Evolutionary conservation across 2,888 invertebrate genomes (phyloP), one percentile per base, ranked within the genome.

Genomic region (Minunthozetes semirufus): DNA sequence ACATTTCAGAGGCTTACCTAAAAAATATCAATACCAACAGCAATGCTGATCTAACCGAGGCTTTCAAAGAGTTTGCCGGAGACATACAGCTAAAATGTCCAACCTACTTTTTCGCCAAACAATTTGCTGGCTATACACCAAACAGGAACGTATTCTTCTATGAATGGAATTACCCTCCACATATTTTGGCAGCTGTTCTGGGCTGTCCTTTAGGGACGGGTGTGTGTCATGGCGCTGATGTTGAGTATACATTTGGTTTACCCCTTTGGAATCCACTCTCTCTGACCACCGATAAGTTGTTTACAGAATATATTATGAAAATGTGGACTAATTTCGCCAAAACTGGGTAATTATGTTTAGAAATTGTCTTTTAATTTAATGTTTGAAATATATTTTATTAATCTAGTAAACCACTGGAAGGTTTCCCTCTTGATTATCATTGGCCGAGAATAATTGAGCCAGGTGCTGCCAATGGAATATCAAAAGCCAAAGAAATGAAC

Each of bases 261-360:
- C 38, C 46, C 5, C 13, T n/a, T 19, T 11, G 13, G 13, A 5
- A 15, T 6, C 22, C 56, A 9, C 4, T n/a, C 3, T 19, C 19
- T n/a, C 4, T 8, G 4, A 9, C 22, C 68, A n/a, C 11, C 11
- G 29, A 50, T 38, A 17, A 29, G 11, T 1, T 70, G 27, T 53
- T 70, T 19, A 70, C 50, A 19, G 25, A 22, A 22, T 27, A 74
- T 25, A 27, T 70, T 48, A 70, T 74, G 1, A 56, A 70, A 33
- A 53, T 70, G 33, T 74, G 74, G 74, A 74, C 74, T 29, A 27
- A 46, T 56, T 74, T 74, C 46, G 74, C 74, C 19, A 74, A 74
- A 59, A 50, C 25, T 68, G 74, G 74, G 29, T 48, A 50, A 22
- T 25, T 9, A 56, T 4, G 13, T 17, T n/a, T 53, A 15, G 19